Evolutionary conservation across 35 echinoderm and acorn worm species (phyloP).

Genomic region (Amphiura filiformis): DNA sequence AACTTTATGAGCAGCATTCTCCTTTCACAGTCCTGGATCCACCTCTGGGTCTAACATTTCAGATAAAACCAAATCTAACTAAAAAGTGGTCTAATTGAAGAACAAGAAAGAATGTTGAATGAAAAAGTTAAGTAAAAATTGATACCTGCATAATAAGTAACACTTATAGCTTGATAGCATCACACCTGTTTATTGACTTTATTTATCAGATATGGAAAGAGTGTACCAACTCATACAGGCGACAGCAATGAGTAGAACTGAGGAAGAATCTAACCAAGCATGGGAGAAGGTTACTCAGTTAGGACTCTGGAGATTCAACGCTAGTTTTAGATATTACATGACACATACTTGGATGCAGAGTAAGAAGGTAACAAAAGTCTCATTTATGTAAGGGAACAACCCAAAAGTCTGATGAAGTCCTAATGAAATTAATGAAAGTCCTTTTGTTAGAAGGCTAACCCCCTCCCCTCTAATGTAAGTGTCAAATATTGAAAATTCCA

Average conservation of each 20-base stretch:
- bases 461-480: too few relatives aligned
- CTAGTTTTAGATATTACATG: neutral
- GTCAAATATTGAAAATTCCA: too few relatives aligned
- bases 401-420: neutral
- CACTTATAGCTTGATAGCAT: neutral
- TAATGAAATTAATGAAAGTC: neutral
- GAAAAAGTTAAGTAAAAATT: too few relatives aligned
- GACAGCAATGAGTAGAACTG: neutral
- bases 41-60: too few relatives aligned
- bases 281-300: neutral
- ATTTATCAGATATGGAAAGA: neutral
- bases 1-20: too few relatives aligned
- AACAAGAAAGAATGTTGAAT: too few relatives aligned
- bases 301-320: neutral
- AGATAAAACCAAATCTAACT: too few relatives aligned
- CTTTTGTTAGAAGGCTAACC: too few relatives aligned
- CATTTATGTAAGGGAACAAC: too few relatives aligned
- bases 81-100: too few relatives aligned
- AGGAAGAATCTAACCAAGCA: neutral
- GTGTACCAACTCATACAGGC: neutral
- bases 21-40: too few relatives aligned
- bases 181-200: neutral
- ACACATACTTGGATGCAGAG: neutral
- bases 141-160: neutral
- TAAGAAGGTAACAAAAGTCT: neutral